Base-by-base conservation (phyloP, 2,888 invertebrate genomes). In the Priocnemis perturbator region DNA sequence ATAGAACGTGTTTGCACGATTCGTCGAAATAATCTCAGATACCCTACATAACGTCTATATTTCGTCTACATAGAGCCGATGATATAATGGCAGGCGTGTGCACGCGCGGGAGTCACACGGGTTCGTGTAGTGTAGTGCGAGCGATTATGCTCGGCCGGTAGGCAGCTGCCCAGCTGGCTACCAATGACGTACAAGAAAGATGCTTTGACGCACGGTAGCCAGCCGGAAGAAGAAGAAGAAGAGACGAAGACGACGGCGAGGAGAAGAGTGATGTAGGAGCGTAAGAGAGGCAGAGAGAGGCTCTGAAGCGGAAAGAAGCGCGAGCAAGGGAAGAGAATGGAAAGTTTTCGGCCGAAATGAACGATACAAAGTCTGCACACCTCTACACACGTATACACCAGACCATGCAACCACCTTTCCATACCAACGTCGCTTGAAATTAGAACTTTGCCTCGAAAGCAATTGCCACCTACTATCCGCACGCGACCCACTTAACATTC, bases 131-230 rank as follows among this genome's bases (percentile, higher is more conserved):
- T 26, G 26, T 7, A 11, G 9, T 20, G 50, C 17, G 50, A 50
- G 50, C 50, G 50, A 50, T 50, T 50, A 50, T 50, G 50, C 3
- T 50, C 50, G 50, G 3, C 5, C 50, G 50, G 50, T 23, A 23
- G 53, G 62, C 66, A 73, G 73, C 69, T 73, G 68, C 60, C 52
- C 73, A 65, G 76, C 73, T 76, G 76, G 69, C 70, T 70, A 67
- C 63, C 65, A 73, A 47, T 77, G 76, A 77, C 76, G 76, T 71
- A 73, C 58, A n/a, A n/a, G 71, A 70, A 70, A 67, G 66, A 68
- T 50, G 59, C 64, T 76, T 76, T 73, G 70, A 73, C 66, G 75
- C 62, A 68, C 71, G 59, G 70, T 73, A 71, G 71, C 64, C 61
- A 61, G 58, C 55, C 65, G 64, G 68, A 73, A 71, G 60, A 45